phyloP scores from a whole-genome alignment of 2,113 vertebrate species.

The Steatornis caripensis region DNA sequence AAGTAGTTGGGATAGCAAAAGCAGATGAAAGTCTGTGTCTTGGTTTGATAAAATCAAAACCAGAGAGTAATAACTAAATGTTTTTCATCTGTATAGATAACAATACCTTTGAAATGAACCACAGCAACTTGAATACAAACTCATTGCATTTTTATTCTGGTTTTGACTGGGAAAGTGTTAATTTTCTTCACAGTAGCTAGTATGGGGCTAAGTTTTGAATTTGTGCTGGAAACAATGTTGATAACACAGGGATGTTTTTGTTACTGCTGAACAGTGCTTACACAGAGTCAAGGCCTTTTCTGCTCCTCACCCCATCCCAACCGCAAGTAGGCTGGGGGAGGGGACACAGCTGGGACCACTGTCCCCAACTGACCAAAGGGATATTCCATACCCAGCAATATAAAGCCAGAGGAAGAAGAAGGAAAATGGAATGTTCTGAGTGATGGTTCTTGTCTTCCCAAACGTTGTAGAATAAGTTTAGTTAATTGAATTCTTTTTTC shows the following conservation, averaged over 20 bases:
- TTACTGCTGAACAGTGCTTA: too few relatives aligned
- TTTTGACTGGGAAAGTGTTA: neutral
- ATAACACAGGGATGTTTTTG: neutral
- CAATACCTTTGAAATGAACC: neutral
- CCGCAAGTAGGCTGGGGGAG: neutral
- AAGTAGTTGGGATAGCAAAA: neutral
- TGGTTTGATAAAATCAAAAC: neutral
- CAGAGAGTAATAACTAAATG: neutral
- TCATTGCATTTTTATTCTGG: neutral
- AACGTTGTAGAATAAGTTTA: too few relatives aligned
- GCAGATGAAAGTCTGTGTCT: neutral
- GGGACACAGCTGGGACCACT: too few relatives aligned
- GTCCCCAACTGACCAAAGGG: too few relatives aligned
- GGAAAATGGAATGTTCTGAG: fast-evolving
- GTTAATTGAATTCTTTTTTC: too few relatives aligned
- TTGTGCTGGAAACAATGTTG: too few relatives aligned
- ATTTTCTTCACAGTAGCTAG: neutral
- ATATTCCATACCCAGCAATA: too few relatives aligned
- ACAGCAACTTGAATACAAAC: neutral
- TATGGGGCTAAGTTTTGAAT: neutral
- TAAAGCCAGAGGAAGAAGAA: neutral
- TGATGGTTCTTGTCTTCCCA: too few relatives aligned
- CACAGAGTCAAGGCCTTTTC: neutral
- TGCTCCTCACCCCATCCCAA: neutral
- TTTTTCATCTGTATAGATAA: neutral